Percentiles rank a stretch among this genome's conserved stretches.
phyloP scores from a whole-genome alignment of 2,113 vertebrate genomes.

The Colossoma macropomum region DNA sequence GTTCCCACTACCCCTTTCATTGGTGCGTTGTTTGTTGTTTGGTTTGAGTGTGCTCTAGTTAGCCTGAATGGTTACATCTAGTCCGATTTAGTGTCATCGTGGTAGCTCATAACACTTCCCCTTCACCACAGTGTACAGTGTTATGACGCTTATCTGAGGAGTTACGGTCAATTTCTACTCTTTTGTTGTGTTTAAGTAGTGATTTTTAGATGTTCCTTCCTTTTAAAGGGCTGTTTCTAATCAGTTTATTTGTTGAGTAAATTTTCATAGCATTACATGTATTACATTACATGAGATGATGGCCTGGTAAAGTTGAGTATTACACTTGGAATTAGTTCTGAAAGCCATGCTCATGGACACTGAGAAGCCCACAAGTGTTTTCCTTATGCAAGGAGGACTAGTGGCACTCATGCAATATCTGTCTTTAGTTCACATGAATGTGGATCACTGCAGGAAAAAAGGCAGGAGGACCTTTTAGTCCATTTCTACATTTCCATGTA shows the following conservation, averaged over 20 bases:
- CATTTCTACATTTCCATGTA: constrained; percentile 68
- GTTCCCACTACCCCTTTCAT: constrained; percentile 77
- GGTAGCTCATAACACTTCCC: constrained; percentile 85
- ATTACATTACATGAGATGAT: constrained; percentile 35
- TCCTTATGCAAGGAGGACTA: constrained; percentile 80
- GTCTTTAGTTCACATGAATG: constrained; percentile 87
- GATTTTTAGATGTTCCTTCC: constrained; percentile 78
- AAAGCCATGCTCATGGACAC: constrained; percentile 49
- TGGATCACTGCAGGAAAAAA: constrained; percentile 85
- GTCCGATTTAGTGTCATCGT: constrained; percentile 72
- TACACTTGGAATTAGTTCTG: constrained; percentile 29
- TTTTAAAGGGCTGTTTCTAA: constrained; percentile 83
- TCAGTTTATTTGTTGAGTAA: constrained; percentile 19
- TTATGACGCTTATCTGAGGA: constrained; percentile 82
- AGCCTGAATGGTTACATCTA: constrained; percentile 58
- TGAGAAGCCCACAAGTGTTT: constrained; percentile 45
- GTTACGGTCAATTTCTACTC: constrained; percentile 86
- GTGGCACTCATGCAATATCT: constrained; percentile 90
- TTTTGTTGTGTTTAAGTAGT: constrained; percentile 84
- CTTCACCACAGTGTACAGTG: constrained; percentile 78
- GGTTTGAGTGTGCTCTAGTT: constrained; percentile 33
- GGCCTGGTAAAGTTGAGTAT: constrained; percentile 42
- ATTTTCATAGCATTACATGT: constrained; percentile 45
- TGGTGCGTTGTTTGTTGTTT: constrained; percentile 77
- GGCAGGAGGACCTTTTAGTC: constrained; percentile 83